These are phyloP conservation scores for Himalopsyche japonica DNA, from an alignment of 2,888 invertebrate genomes.

Conservation along the genomic window DNA sequence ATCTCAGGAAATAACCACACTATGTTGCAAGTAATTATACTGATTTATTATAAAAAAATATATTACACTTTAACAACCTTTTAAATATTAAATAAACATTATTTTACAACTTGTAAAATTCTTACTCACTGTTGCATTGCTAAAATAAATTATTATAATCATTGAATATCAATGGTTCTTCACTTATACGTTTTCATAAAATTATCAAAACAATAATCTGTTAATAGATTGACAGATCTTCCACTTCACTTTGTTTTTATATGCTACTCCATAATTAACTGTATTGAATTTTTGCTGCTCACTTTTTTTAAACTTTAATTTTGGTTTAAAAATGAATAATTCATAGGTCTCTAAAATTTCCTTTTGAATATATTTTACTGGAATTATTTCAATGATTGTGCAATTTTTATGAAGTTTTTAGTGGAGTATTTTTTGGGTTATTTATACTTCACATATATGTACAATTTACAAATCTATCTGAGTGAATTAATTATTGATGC, in stretches of 20 bases:
- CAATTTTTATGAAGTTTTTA: no score
- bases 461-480: neutral
- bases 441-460: neutral
- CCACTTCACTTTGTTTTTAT: neutral
- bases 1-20: neutral
- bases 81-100: conserved; percentile 3
- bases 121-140: conserved; percentile 11
- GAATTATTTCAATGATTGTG: no score
- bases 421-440: neutral
- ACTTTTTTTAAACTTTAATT: neutral
- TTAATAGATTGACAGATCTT: neutral
- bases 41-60: neutral
- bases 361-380: no score
- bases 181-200: neutral
- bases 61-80: neutral
- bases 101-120: neutral
- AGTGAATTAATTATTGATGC: conserved; percentile 23
- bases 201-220: neutral
- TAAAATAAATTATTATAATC: conserved; percentile 30
- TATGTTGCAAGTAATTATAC: neutral
- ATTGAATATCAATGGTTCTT: conserved; percentile 37
- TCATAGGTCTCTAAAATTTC: no score
- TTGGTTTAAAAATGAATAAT: neutral
- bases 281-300: neutral
- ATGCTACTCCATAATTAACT: neutral